Base-by-base conservation (phyloP, 2,113 vertebrate genomes). In the Carettochelys insculpta region DNA sequence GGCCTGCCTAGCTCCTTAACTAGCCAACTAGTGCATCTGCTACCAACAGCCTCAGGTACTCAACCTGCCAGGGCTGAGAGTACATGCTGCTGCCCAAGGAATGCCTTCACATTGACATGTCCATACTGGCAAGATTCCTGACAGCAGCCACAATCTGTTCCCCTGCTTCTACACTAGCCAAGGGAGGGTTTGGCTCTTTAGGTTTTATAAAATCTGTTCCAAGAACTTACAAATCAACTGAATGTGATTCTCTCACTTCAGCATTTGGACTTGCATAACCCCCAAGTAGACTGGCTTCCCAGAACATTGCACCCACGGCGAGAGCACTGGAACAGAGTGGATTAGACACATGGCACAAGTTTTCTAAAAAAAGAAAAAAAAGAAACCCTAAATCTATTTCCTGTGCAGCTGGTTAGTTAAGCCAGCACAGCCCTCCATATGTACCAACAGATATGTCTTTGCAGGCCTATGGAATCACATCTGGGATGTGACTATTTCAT, bases 391-490 rank as follows among this genome's bases (percentile, higher is more conserved):
- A 22, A 7, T 65, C 3, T 90, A 89, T 92, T 95, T 96, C 92
- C 94, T 95, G 87, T 24, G 88, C 94, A 95, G 87, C 85, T 92
- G 89, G 78, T 71, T 71, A 82, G 51, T 82, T 93, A 92, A 93
- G 65, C 61, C 81, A 51, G 82, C 80, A 53, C 47, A 73, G 79
- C 13, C 95, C n/a, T 80, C 22, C 51, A 65, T 87, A 91, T 80
- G 5, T 75, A 89, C 80, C 61, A 89, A 82, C 90, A 96, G 88
- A 93, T 92, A 88, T 85, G 86, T 90, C 78, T 86, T 88, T 90
- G 84, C 82, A 91, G 52, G 20, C 6, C 0, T 47, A 45, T 48
- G 34, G 34, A 85, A 5, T 78, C 90, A 87, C 41, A 47, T 84
- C 83, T 95, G 78, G 48, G 89, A 86, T 51, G 86, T 51, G 38